Evolutionary conservation across 2,113 vertebrate species (phyloP), one percentile per base, ranked within the genome.

Genomic region (Xiphophorus hellerii): DNA sequence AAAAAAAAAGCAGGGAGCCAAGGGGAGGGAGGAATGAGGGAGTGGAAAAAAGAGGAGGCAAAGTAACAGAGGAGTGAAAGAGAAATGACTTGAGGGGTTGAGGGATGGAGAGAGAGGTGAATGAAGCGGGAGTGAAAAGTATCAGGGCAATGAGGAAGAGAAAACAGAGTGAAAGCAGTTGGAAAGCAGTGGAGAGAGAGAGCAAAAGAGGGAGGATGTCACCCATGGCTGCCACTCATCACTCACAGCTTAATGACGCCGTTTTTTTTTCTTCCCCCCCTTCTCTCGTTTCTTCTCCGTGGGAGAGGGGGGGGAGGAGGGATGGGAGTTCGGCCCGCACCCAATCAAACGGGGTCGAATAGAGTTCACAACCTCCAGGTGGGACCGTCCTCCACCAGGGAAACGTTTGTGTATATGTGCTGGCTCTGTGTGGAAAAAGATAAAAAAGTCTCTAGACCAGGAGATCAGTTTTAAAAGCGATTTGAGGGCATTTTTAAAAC

Each of bases 331-430:
- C 94, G 93, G 95, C 93, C 95, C 94, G 93, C 94, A 94, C 95
- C 90, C 96, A 96, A 97, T 97, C 96, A 96, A 94, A 94, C 76
- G 90, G 95, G 97, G 97, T 98, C 97, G 96, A 95, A 88, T 91
- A 94, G 95, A 98, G 97, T 98, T 98, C 97, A 99, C 95, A 95
- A 96, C 95, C 95, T 96, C 96, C 97, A 98, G 97, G 97, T 98
- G 97, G 96, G 96, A 95, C 94, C 92, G 95, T 89, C 87, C 83
- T 90, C 87, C 78, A 67, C 84, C 78, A n/a, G 71, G 84, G 85
- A 73, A 73, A 72, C 67, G 79, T 83, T 54, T 81, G 76, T 79
- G 70, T 42, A 25, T 51, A 39, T 64, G 83, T 78, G 66, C 51
- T 58, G 22, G 5, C 6, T 63, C 64, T 39, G 48, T 48, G 78